Evolutionary conservation across 2,888 invertebrate genomes (phyloP).

Genomic region (Cephus nigrinus): DNA sequence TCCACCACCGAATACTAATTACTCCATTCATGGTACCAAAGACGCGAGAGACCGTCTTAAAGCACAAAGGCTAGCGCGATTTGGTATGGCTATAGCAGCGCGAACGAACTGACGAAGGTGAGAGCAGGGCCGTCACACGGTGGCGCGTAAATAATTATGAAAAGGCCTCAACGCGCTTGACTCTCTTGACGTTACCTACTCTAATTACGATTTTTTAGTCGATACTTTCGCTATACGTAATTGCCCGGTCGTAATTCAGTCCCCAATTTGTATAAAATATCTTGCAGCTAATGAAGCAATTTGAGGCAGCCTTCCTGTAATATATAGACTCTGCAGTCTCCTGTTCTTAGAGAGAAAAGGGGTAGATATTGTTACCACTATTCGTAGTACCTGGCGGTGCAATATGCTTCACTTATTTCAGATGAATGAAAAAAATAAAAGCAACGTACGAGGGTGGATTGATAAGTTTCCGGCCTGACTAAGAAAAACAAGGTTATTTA

Average conservation of each 20-base stretch:
- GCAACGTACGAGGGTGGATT: too few relatives aligned
- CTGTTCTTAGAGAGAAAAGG: slow-evolving; percentile 45
- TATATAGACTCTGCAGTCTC: slow-evolving; percentile 55
- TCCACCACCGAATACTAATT: slow-evolving; percentile 43
- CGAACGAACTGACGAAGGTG: slow-evolving; percentile 31
- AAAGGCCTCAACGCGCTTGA: slow-evolving; percentile 30
- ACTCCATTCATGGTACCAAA: slow-evolving; percentile 26
- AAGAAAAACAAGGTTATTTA: too few relatives aligned
- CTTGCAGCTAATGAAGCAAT: slow-evolving; percentile 65
- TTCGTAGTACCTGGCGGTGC: neutral
- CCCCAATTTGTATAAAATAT: slow-evolving; percentile 65
- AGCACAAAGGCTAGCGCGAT: slow-evolving; percentile 15
- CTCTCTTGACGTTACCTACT: slow-evolving; percentile 24
- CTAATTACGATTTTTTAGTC: slow-evolving; percentile 58
- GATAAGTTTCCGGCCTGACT: too few relatives aligned
- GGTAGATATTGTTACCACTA: neutral
- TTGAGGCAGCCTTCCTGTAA: slow-evolving; percentile 63
- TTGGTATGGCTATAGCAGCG: slow-evolving; percentile 29
- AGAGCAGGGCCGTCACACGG: slow-evolving; percentile 26
- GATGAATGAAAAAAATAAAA: too few relatives aligned
- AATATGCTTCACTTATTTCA: too few relatives aligned
- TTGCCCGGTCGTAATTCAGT: slow-evolving; percentile 53
- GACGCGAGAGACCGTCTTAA: slow-evolving; percentile 2
- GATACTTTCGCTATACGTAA: slow-evolving; percentile 15
- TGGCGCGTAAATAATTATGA: slow-evolving; percentile 51